Base-by-base conservation (phyloP, 2,113 vertebrate genomes). In the Cyprinodon variegatus region DNA sequence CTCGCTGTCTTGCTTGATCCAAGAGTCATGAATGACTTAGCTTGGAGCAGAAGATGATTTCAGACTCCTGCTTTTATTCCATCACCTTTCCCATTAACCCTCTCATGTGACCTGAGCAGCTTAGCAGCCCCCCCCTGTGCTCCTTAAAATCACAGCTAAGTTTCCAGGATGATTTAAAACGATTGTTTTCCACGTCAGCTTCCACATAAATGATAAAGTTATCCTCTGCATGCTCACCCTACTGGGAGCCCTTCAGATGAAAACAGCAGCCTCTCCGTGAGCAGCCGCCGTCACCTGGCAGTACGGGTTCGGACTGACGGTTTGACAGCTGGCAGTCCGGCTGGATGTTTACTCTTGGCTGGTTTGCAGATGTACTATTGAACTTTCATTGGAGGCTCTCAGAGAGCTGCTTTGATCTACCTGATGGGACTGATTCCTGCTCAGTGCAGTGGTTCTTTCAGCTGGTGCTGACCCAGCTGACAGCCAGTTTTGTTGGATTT, bases 271-370 rank as follows among this genome's bases (percentile, higher is more conserved):
- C 7, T 4, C 50, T 71, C 67, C 48, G 14, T 64, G 86, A 76
- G 72, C 78, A 69, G 65, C 82, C 20, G 57, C 78, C 77, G 84
- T 90, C 84, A 84, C 84, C 83, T 85, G 81, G 74, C 86, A 90
- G 70, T 86, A 80, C 70, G 77, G 80, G 68, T 84, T 50, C 78
- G 76, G 39, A 60, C 80, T 86, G 90, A 90, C 88, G 77, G 82
- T 66, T 84, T 90, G 85, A 86, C 89, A 86, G 80, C 63, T 68
- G 46, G 79, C 76, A 83, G 71, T 79, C 81, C n/a, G 66, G 81
- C 65, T 40, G 5, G 68, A 72, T 78, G 72, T 83, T 86, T 72
- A 17, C 70, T 65, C 74, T 75, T 61, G 73, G 66, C 71, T 29
- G 70, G 74, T 46, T 53, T 72, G 60, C 76, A 65, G 64, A 61